A percentile compares a stretch with the other conserved stretches of the same genome.
Evolutionary conservation across 2,797 vertebrate genomes (phyloP).

Genomic region (Hapalemur alaotrensis): DNA sequence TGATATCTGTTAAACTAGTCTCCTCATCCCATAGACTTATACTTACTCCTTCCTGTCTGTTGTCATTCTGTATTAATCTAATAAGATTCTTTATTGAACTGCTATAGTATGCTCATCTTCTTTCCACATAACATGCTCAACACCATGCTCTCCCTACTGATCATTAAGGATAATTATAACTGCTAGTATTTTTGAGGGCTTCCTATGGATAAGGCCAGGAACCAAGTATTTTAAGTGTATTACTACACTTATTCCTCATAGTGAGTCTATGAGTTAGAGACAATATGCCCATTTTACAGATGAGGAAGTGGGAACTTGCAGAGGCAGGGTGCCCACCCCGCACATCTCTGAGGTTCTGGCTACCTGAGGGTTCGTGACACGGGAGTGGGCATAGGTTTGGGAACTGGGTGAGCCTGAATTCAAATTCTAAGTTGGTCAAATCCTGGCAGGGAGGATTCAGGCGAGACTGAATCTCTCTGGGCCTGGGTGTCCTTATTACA

Average conservation of each 20-base stretch:
- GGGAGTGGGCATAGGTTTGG: accelerated
- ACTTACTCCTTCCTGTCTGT: neutral
- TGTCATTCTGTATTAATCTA: neutral
- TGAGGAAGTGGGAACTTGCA: neutral
- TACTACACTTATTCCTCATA: neutral
- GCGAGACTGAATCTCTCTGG: neutral
- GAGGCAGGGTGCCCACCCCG: too few species aligned
- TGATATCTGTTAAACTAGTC: neutral
- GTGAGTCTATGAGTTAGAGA: neutral
- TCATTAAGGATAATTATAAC: neutral
- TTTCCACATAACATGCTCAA: neutral
- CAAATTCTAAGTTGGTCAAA: neutral
- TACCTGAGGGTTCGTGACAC: too few species aligned
- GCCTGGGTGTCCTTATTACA: neutral
- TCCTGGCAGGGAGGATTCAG: neutral
- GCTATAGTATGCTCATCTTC: neutral
- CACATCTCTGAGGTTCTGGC: neutral
- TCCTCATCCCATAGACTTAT: neutral
- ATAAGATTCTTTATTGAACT: neutral
- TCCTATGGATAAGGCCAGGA: neutral
- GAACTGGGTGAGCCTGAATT: neutral
- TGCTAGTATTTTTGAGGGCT: neutral
- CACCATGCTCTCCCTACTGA: neutral
- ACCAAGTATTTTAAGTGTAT: neutral
- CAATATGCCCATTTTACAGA: neutral